A percentile compares a stretch with the other conserved stretches of the same genome.
Conservation (phyloP, 2,113 vertebrate genomes). For the Cebus imitator region DNA sequence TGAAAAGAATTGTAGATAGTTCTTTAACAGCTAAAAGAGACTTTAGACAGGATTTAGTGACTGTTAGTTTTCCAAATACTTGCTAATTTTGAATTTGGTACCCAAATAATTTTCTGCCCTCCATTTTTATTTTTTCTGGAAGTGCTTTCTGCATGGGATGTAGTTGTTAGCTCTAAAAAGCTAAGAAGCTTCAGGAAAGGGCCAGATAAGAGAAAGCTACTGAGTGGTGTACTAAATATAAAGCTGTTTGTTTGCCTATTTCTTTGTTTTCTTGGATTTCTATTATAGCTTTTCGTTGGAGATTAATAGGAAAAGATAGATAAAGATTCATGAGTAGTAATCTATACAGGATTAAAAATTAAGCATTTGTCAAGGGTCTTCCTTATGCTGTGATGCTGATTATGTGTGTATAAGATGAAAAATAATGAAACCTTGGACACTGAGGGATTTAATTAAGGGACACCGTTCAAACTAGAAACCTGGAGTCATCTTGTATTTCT, state of each 20-base stretch:
- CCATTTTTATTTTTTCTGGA: background rate
- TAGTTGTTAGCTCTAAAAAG: background rate
- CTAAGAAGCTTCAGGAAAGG: background rate
- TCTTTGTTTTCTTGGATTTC: background rate
- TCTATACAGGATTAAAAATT: background rate
- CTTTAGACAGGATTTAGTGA: background rate
- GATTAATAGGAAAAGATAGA: background rate
- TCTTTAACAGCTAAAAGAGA: background rate
- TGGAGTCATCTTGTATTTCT: background rate
- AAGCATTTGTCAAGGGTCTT: background rate
- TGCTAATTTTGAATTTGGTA: background rate
- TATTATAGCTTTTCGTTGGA: background rate
- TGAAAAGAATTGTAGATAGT: background rate
- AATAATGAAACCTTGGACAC: background rate
- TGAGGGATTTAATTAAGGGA: background rate
- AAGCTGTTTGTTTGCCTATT: background rate
- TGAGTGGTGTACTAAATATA: background rate
- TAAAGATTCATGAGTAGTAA: background rate
- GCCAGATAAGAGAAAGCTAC: background rate
- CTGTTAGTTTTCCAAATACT: background rate
- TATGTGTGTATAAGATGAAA: background rate
- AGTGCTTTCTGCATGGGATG: background rate
- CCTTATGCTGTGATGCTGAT: background rate
- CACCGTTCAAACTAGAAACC: background rate
- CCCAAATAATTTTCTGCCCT: background rate